Evolutionary conservation across 2,113 vertebrate genomes (phyloP).

Genomic region (cattle (Bos taurus)): ARS-UCD2.0 NC_037336.1:15616001-15616500

Average conservation of each 20-base stretch:
- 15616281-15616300: conserved; percentile 15
- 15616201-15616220: neutral
- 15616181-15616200: neutral
- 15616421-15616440: neutral
- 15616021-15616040: too few relatives aligned
- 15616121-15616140: too few relatives aligned
- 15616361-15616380: neutral
- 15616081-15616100: too few relatives aligned
- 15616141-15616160: too few relatives aligned
- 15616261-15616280: neutral
- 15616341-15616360: neutral
- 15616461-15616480: neutral
- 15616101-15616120: too few relatives aligned
- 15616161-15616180: too few relatives aligned
- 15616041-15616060: too few relatives aligned
- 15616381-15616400: neutral
- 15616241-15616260: neutral
- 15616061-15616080: too few relatives aligned
- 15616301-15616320: neutral
- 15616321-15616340: neutral
- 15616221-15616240: neutral
- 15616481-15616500: neutral
- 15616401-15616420: neutral
- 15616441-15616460: neutral
- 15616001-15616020: too few relatives aligned